Base-by-base conservation (phyloP, 1,140 invertebrate species). In the Goniozus legneri region DNA sequence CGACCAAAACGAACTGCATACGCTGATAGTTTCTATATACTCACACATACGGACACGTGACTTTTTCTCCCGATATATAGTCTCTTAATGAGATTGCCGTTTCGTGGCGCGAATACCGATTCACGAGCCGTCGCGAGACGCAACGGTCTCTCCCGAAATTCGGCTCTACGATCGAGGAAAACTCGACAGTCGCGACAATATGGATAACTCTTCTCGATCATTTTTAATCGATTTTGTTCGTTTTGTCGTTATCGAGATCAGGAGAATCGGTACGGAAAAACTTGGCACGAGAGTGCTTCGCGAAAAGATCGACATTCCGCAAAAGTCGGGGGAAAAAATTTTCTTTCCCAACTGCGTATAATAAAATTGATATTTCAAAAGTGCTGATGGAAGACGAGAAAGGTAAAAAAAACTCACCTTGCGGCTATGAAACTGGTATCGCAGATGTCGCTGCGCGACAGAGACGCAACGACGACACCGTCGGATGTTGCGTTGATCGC, bases 381-480 rank as follows among this genome's bases (percentile, higher is more conserved):
- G n/a, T n/a, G n/a, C n/a, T n/a, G n/a, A n/a, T n/a, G n/a, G n/a
- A 15, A 35, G 13, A 18, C 7, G 13, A 15, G 34, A 8, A 8
- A 27, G 10, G 4, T 6, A 27, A 27, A 27, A 27, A 27, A 27
- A 6, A 67, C 73, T 73, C 54, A 76, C 72, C 73, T 76, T 73
- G 59, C 71, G 73, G 73, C 73, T 74, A 70, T 65, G 56, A 64
- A 21, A 13, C 47, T 60, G 61, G 50, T 54, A 64, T 44, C 50
- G 61, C 59, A 61, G 66, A 67, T 63, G 62, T 67, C 67, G 69
- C 62, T 71, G 68, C 46, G 46, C 4, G 36, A 24, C 44, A 40
- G 49, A 50, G 54, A 47, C 36, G 38, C 8, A 27, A 6, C 24
- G 24, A 27, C 45, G 33, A 43, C 12, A 24, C 52, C 42, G 34